Conservation (phyloP, 2,797 vertebrate species). For the Karalla daura region DNA sequence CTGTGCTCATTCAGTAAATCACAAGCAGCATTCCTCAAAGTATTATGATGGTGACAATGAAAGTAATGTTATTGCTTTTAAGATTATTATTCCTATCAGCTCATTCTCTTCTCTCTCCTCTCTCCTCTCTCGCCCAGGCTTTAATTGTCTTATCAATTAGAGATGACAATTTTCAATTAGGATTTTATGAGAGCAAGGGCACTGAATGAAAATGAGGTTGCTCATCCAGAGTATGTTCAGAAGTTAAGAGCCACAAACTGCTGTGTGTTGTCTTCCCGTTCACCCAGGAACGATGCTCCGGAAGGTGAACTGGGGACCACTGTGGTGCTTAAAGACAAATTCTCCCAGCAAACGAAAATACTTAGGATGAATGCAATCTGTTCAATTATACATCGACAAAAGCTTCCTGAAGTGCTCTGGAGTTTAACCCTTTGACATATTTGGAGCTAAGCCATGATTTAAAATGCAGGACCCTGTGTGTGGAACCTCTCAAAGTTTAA, state of each 20-base stretch:
- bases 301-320: neutral
- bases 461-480: neutral
- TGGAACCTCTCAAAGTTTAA: neutral
- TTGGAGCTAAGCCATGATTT: neutral
- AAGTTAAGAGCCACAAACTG: constrained; percentile 14
- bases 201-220: constrained; percentile 40
- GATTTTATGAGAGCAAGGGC: constrained; percentile 56
- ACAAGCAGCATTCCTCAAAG: constrained; percentile 54
- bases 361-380: neutral
- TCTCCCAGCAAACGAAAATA: too few relatives aligned
- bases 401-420: neutral
- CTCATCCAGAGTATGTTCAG: constrained; percentile 17
- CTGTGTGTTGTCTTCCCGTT: neutral
- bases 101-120: constrained; percentile 48
- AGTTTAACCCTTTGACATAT: neutral
- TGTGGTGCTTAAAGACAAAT: neutral
- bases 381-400: neutral
- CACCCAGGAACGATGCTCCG: neutral
- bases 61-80: constrained; percentile 64
- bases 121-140: constrained; percentile 32
- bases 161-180: constrained; percentile 64
- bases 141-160: constrained; percentile 68
- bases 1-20: constrained; percentile 57
- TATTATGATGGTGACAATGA: constrained; percentile 62
- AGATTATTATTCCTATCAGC: constrained; percentile 61